phyloP scores from a whole-genome alignment of 2,113 vertebrate genomes.

The Corythoichthys intestinalis region DNA sequence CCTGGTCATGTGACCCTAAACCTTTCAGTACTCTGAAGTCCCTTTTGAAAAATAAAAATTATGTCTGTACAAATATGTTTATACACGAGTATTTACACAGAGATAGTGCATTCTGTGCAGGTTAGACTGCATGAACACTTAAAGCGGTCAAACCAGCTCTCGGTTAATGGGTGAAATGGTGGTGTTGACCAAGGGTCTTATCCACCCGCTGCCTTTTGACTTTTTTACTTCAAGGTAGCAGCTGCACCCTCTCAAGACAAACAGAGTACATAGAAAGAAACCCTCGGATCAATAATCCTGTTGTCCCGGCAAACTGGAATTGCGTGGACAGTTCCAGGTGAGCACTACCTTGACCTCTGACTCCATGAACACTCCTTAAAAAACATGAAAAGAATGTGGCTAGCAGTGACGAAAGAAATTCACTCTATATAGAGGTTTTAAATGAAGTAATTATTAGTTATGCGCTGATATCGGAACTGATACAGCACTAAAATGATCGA shows the following conservation, averaged over 20 bases:
- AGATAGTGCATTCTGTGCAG: constrained; percentile 8
- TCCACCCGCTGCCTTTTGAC: constrained; percentile 72
- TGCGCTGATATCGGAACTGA: too few relatives aligned
- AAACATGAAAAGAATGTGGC: not conserved
- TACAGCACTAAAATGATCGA: too few relatives aligned
- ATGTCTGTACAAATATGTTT: not conserved
- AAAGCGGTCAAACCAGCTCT: constrained; percentile 43
- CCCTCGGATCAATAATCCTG: constrained; percentile 69
- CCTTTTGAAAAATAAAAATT: not conserved
- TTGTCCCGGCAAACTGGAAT: constrained; percentile 55
- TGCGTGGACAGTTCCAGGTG: constrained; percentile 63
- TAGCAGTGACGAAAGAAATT: not conserved
- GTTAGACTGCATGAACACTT: constrained; percentile 27
- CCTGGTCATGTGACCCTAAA: not conserved
- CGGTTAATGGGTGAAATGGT: constrained; percentile 71
- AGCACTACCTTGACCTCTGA: constrained; percentile 42
- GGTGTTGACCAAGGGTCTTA: constrained; percentile 74
- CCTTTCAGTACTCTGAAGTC: not conserved
- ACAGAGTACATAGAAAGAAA: constrained; percentile 60
- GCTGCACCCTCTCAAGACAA: constrained; percentile 71
- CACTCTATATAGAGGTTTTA: not conserved
- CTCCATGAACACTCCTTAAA: not conserved
- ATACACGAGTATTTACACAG: too few relatives aligned
- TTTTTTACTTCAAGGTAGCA: constrained; percentile 59
- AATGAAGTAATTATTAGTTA: not conserved